These are phyloP conservation scores for Clusia tigrina DNA, from an alignment of 2,888 invertebrate genomes.

Conservation along the genomic window DNA sequence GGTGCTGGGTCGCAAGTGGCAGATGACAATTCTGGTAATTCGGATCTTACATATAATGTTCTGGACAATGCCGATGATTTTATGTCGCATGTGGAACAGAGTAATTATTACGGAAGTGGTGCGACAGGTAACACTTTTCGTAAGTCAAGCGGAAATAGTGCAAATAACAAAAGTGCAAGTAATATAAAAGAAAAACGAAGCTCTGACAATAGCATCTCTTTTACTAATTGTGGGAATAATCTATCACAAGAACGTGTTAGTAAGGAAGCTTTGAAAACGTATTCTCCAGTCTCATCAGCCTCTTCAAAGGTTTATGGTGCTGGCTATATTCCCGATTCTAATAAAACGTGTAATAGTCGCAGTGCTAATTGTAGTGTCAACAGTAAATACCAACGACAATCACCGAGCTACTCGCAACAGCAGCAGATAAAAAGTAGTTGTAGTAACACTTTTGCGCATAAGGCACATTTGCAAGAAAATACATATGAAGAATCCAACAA, in stretches of 20 bases:
- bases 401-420: conserved; percentile 33
- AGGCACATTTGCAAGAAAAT: conserved; percentile 25
- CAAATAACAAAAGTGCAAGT: conserved; percentile 21
- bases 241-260: conserved; percentile 42
- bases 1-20: conserved; percentile 28
- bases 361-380: conserved; percentile 19
- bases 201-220: conserved; percentile 47
- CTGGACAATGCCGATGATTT: conserved; percentile 59
- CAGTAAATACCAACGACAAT: conserved; percentile 31
- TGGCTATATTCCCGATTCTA: conserved; percentile 21
- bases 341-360: conserved; percentile 17
- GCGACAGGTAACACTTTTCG: conserved; percentile 30
- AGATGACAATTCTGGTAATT: conserved; percentile 47
- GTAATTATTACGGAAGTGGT: conserved; percentile 25
- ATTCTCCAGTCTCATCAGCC: conserved; percentile 29
- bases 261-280: conserved; percentile 31
- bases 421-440: conserved; percentile 37
- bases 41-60: conserved; percentile 61
- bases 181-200: conserved; percentile 46
- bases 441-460: no score
- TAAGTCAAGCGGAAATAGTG: conserved; percentile 33
- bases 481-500: conserved; percentile 44
- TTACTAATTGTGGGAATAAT: conserved; percentile 45
- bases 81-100: conserved; percentile 43
- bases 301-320: conserved; percentile 37